Evolutionary conservation across 2,888 invertebrate species (phyloP).

Genomic region (Asteroscopus sphinx): DNA sequence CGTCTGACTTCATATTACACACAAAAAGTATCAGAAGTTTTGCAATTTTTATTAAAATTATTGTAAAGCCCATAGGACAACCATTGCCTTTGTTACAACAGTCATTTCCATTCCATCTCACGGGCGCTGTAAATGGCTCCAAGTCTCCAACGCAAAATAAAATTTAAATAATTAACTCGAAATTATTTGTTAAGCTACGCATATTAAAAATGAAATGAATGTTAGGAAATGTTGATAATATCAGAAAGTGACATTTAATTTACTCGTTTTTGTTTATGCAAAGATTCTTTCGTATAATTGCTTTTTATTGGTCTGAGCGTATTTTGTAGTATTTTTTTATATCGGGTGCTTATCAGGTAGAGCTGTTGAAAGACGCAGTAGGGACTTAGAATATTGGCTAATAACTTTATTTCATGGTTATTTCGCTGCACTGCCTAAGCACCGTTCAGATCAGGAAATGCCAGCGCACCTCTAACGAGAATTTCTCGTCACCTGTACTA

Average conservation of each 20-base stretch:
- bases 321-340: conserved; percentile 3
- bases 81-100: conserved; percentile 41
- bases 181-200: conserved; percentile 46
- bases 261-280: conserved; percentile 21
- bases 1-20: conserved; percentile 10
- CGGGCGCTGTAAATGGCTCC: conserved; percentile 24
- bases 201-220: no score
- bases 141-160: conserved; percentile 43
- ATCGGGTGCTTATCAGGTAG: conserved; percentile 1
- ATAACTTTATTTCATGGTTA: neutral
- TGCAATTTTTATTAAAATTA: conserved; percentile 25
- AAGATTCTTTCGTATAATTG: conserved; percentile 10
- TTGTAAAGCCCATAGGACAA: conserved; percentile 28
- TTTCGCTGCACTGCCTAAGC: neutral
- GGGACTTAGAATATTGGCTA: neutral
- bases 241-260: conserved; percentile 40
- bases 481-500: conserved; percentile 5
- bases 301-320: conserved; percentile 1
- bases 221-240: conserved; percentile 40
- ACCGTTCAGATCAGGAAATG: neutral
- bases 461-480: neutral
- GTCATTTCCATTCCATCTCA: conserved; percentile 40
- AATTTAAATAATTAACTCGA: conserved; percentile 56
- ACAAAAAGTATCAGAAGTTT: no score
- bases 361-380: neutral